A percentile compares a stretch with the other conserved stretches of the same genome.
Evolutionary conservation across 2,113 vertebrate species (phyloP).

Genomic region (Microtus richardsoni): DNA sequence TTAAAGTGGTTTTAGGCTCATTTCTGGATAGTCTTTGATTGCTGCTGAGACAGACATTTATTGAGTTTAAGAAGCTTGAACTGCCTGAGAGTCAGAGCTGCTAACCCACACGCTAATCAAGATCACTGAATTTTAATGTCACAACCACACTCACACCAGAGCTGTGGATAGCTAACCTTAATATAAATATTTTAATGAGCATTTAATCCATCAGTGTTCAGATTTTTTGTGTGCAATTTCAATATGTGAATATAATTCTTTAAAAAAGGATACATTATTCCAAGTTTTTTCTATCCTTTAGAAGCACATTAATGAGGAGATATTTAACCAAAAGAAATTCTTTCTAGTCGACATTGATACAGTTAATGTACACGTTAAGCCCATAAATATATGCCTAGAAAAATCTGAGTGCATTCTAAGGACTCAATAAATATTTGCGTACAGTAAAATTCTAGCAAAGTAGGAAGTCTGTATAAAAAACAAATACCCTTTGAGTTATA

Average conservation of each 20-base stretch:
- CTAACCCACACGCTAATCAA: neutral
- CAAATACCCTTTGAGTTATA: neutral
- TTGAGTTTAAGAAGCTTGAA: neutral
- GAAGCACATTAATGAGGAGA: neutral
- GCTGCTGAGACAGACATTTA: neutral
- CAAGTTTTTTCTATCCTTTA: slow-evolving; percentile 13
- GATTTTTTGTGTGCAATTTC: slow-evolving; percentile 32
- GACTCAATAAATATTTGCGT: neutral
- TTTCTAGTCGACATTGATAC: neutral
- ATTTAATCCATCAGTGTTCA: slow-evolving; percentile 2
- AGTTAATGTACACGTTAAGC: neutral
- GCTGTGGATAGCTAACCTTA: neutral
- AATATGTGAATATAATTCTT: neutral
- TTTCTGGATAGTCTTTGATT: slow-evolving; percentile 33
- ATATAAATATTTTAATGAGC: neutral
- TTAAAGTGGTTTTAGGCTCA: slow-evolving; percentile 30
- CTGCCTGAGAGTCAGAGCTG: slow-evolving; percentile 18
- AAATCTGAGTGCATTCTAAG: neutral
- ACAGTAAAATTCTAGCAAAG: slow-evolving; percentile 22
- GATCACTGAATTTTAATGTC: neutral
- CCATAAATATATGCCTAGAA: slow-evolving; percentile 11
- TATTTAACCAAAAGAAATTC: neutral
- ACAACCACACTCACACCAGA: neutral
- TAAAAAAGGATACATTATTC: neutral
- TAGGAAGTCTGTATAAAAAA: neutral